phyloP scores from a whole-genome alignment of 2,888 invertebrate species.

The Drosophila testacea region DNA sequence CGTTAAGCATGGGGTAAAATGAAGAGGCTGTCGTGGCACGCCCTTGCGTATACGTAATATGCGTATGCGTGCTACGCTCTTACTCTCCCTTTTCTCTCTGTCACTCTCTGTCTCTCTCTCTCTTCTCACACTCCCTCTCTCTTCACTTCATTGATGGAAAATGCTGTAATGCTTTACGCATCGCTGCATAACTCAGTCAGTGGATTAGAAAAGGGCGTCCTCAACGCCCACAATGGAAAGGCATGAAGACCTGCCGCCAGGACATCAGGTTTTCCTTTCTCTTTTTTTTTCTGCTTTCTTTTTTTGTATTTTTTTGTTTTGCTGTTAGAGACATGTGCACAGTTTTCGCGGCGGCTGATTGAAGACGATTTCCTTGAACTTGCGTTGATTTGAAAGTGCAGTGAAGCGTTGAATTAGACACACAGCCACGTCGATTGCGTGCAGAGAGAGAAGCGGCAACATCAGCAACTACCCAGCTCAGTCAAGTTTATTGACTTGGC shows the following conservation, averaged over 20 bases:
- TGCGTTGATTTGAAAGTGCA: slow-evolving; percentile 78
- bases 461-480: slow-evolving; percentile 34
- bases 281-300: slow-evolving; percentile 6
- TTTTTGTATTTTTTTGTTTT: too few species aligned
- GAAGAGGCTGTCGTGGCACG: slow-evolving; percentile 77
- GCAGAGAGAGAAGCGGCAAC: not conserved
- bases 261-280: slow-evolving; percentile 44
- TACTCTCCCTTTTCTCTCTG: slow-evolving; percentile 1
- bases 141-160: slow-evolving; percentile 72
- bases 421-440: slow-evolving; percentile 22
- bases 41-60: slow-evolving; percentile 76
- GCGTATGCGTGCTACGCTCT: slow-evolving; percentile 39
- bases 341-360: slow-evolving; percentile 75
- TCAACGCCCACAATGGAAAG: slow-evolving; percentile 29
- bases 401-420: slow-evolving; percentile 79
- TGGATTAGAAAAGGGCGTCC: slow-evolving; percentile 80
- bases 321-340: slow-evolving; percentile 42
- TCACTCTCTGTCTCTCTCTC: slow-evolving; percentile 4
- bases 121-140: slow-evolving; percentile 10
- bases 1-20: slow-evolving; percentile 75
- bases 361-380: slow-evolving; percentile 76
- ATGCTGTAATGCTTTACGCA: slow-evolving; percentile 81
- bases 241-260: slow-evolving; percentile 23
- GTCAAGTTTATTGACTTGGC: slow-evolving; percentile 54
- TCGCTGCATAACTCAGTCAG: slow-evolving; percentile 79